Evolutionary conservation across 1,140 invertebrate genomes (phyloP).

Genomic region (Bombus terrestris): DNA sequence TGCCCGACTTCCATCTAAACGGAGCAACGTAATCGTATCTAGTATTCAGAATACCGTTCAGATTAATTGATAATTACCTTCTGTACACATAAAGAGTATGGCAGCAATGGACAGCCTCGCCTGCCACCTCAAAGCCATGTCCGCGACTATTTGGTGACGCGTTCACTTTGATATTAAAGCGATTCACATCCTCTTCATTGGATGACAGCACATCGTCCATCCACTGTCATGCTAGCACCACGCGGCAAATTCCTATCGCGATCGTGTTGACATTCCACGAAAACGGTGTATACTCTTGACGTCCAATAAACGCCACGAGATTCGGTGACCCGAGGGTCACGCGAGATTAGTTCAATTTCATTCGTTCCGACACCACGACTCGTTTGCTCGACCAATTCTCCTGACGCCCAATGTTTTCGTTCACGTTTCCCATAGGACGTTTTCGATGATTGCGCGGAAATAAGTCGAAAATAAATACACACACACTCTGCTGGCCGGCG

Average conservation of each 20-base stretch:
- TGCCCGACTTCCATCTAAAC: neutral
- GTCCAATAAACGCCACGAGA: neutral
- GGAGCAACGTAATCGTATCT: neutral
- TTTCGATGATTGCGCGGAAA: neutral
- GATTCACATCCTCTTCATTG: constrained; percentile 61
- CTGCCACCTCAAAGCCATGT: constrained; percentile 82
- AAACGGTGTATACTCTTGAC: neutral
- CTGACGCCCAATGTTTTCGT: neutral
- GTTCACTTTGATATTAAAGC: constrained; percentile 69
- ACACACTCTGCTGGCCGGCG: neutral
- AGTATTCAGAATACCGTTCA: neutral
- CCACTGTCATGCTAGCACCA: constrained; percentile 39
- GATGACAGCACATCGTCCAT: constrained; percentile 52
- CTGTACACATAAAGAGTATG: constrained; percentile 81
- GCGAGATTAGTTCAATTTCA: neutral
- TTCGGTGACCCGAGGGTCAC: neutral
- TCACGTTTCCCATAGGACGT: constrained; percentile 3
- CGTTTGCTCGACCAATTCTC: neutral
- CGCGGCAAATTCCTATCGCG: constrained; percentile 35
- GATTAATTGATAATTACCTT: constrained; percentile 75
- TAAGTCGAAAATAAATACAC: neutral
- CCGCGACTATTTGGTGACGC: constrained; percentile 65
- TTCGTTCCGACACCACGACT: neutral
- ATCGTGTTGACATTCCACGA: neutral
- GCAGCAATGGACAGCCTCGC: constrained; percentile 81